Percentiles rank a stretch among this genome's conserved stretches.
phyloP scores from a whole-genome alignment of 2,888 invertebrate genomes.

The Nomada fabriciana region DNA sequence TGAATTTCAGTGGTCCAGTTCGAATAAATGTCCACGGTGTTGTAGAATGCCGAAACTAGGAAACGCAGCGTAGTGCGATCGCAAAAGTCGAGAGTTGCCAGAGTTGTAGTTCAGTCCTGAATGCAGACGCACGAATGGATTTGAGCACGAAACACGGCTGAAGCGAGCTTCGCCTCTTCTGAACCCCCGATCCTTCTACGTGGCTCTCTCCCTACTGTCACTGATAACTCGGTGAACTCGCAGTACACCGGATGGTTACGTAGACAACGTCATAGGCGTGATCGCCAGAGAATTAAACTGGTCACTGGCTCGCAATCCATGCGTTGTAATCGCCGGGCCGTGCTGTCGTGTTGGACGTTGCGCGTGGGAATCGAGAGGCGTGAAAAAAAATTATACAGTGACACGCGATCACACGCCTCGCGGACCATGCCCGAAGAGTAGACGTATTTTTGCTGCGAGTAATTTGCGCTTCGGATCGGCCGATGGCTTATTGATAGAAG shows the following conservation, averaged over 20 bases:
- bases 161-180: conserved; percentile 55
- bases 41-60: conserved; percentile 58
- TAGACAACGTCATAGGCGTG: conserved; percentile 3
- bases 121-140: conserved; percentile 75
- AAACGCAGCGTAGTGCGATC: conserved; percentile 72
- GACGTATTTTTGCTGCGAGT: background rate
- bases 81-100: conserved; percentile 67
- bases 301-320: conserved; percentile 35
- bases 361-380: conserved; percentile 5
- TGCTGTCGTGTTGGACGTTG: background rate
- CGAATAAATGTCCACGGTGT: conserved; percentile 34
- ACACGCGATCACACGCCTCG: conserved; percentile 3
- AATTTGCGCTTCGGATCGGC: background rate
- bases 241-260: conserved; percentile 51
- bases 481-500: background rate
- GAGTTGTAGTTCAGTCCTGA: conserved; percentile 55
- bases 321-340: conserved; percentile 20
- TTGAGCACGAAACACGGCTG: conserved; percentile 47
- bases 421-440: background rate
- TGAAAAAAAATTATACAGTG: conserved; percentile 3
- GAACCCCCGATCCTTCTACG: conserved; percentile 50
- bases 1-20: conserved; percentile 45
- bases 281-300: conserved; percentile 56
- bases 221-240: conserved; percentile 66
- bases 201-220: conserved; percentile 34